Percentiles rank a stretch among this genome's conserved stretches.
phyloP scores from a whole-genome alignment of 2,888 invertebrate genomes.

The Limnephilus auricula region DNA sequence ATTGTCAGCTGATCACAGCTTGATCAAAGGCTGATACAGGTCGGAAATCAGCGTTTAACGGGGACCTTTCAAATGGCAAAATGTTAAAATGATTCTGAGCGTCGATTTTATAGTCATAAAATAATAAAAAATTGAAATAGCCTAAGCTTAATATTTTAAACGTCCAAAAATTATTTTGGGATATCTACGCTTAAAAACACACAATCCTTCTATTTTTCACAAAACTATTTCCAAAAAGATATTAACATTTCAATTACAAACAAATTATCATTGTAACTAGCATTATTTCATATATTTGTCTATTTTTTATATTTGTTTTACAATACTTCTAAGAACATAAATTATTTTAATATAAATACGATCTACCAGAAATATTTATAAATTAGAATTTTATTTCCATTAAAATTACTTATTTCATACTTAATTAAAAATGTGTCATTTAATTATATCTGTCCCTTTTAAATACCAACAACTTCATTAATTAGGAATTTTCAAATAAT shows the following conservation, averaged over 20 bases:
- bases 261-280: not conserved
- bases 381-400: not conserved
- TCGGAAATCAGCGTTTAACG: no score
- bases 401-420: not conserved
- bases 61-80: not conserved
- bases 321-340: not conserved
- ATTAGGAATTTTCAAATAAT: not conserved
- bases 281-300: not conserved
- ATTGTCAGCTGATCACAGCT: not conserved
- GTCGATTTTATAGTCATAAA: not conserved
- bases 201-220: not conserved
- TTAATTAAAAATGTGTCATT: not conserved
- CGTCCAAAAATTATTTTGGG: not conserved
- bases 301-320: conserved; percentile 18
- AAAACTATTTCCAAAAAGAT: not conserved
- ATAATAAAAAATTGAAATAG: not conserved
- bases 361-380: not conserved
- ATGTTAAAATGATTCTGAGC: not conserved
- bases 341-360: not conserved
- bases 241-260: not conserved
- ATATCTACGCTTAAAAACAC: not conserved
- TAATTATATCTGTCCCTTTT: not conserved
- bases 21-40: not conserved
- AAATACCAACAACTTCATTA: not conserved
- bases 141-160: not conserved